Conservation (phyloP, 1,140 invertebrate genomes). For the Ceratitis capitata region DNA sequence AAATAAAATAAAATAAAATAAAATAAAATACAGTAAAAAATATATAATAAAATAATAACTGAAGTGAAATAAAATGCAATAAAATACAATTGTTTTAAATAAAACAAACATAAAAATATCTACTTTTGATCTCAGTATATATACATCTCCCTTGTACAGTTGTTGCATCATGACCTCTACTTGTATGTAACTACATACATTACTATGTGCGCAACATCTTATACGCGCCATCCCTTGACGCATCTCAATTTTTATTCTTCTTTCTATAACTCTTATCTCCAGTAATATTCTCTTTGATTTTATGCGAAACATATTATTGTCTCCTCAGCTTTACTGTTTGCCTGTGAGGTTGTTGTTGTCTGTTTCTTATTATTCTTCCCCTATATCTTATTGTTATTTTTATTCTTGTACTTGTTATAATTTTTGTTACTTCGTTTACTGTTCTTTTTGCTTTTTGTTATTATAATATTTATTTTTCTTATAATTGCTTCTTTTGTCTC, state of each 20-base stretch:
- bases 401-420: neutral
- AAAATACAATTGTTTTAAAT: too few relatives aligned
- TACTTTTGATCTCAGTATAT: too few relatives aligned
- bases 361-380: neutral
- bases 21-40: too few relatives aligned
- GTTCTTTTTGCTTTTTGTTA: neutral
- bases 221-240: neutral
- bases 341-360: too few relatives aligned
- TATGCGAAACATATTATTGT: neutral
- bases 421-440: neutral
- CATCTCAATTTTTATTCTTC: neutral
- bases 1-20: too few relatives aligned
- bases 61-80: too few relatives aligned
- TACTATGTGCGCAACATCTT: neutral
- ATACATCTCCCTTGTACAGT: neutral
- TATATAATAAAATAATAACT: too few relatives aligned
- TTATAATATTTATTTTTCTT: neutral
- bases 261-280: neutral
- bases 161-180: neutral
- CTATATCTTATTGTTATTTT: neutral
- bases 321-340: neutral
- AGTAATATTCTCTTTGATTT: slow-evolving; percentile 10
- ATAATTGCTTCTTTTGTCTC: neutral
- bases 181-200: neutral
- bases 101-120: too few relatives aligned